Base-by-base conservation (phyloP, 2,888 invertebrate species). In the Amblyjoppa proteus region DNA sequence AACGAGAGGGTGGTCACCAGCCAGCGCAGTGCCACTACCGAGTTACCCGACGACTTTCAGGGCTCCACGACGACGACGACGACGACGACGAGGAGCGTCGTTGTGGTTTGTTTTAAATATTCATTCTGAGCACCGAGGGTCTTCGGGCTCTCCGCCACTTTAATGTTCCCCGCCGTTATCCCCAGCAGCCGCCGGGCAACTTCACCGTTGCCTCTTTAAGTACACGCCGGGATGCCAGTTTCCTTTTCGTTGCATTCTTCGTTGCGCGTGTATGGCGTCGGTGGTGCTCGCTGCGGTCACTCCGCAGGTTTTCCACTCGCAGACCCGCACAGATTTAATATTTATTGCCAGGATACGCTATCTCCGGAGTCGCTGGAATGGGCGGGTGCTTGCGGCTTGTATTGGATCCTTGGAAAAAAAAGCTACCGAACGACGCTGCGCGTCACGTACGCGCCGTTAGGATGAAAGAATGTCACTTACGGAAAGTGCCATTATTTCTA, bases 31-130 rank as follows among this genome's bases (percentile, higher is more conserved):
- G 38, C 51, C 70, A 56, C 70, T 79, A 64, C 70, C 34, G 64
- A 79, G 51, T 79, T 70, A 58, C 68, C 45, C 58, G 20, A 73
- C 76, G 76, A 83, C 70, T 77, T 80, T 86, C 61, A 41, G 41
- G 64, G 53, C 53, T 77, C 69, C 61, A 45, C 71, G 64, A 58
- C 25, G 25, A 28, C 49, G 31, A 53, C 79, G 75, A 77, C 71
- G 70, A 69, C 53, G 81, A 66, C 58, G 71, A 68, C 49, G 78
- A 58, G 74, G 78, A 58, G 74, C 81, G 70, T 41, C 86, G 83
- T 88, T 81, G 90, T 88, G 90, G 89, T 91, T 92, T 88, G 79
- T 89, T 90, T 92, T 91, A 92, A 92, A 92, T 92, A 92, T 92
- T 92, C 92, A 91, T 91, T 89, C 84, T 87, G 88, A 74, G 77